Evolutionary conservation across 2,113 vertebrate species (phyloP).

Genomic region (Pteronura brasiliensis): DNA sequence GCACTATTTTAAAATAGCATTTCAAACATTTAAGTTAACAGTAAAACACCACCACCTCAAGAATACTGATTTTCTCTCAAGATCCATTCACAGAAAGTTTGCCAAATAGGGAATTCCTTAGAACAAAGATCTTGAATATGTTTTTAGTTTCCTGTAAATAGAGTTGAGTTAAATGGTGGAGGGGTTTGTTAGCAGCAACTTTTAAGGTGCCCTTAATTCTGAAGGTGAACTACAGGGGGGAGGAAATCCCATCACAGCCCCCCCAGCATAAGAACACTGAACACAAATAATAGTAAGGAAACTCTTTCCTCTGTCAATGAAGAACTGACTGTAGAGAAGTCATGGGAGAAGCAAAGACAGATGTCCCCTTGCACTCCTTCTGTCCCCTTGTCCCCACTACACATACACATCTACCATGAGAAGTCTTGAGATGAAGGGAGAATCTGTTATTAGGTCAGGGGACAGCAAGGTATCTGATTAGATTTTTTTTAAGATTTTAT

Average conservation of each 20-base stretch:
- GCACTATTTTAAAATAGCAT: not conserved
- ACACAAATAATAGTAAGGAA: not conserved
- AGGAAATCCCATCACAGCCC: not conserved
- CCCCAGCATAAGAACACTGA: not conserved
- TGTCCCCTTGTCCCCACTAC: not conserved
- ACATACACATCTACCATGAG: not conserved
- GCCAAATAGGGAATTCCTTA: not conserved
- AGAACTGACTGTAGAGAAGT: not conserved
- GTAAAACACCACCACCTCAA: not conserved
- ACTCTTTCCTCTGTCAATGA: not conserved
- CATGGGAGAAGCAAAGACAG: not conserved
- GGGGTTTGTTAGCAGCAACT: not conserved
- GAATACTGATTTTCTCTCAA: conserved; percentile 1
- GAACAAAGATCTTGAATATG: not conserved
- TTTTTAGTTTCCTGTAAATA: not conserved
- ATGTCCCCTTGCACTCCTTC: not conserved
- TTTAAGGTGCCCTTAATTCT: not conserved
- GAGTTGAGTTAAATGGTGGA: not conserved
- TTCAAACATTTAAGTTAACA: not conserved
- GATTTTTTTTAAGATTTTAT: no score
- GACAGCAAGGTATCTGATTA: not conserved
- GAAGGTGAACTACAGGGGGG: not conserved
- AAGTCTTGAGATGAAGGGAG: not conserved
- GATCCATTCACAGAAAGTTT: not conserved
- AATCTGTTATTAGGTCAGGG: no score